Evolutionary conservation across 2,113 vertebrate genomes (phyloP).

Genomic region (Gallinago jamesoni): DNA sequence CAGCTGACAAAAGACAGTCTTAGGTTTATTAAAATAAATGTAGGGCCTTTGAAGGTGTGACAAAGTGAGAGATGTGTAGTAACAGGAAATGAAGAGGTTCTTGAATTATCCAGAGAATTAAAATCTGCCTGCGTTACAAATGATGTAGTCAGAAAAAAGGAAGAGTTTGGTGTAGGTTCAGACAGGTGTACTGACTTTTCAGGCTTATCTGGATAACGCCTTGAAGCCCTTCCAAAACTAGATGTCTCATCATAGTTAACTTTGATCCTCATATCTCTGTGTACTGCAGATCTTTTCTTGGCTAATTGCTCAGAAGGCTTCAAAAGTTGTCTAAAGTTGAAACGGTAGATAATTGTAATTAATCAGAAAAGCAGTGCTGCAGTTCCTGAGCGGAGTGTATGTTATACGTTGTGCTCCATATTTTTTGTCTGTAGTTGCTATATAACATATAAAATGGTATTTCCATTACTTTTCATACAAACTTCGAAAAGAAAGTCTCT

Average conservation of each 20-base stretch:
- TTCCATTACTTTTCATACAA: not conserved
- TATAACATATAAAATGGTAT: not conserved
- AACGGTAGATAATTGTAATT: not conserved
- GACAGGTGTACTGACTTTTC: not conserved
- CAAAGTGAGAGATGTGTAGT: not conserved
- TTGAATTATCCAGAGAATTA: not conserved
- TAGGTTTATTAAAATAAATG: not conserved
- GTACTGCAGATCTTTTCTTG: not conserved
- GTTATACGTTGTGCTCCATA: not conserved
- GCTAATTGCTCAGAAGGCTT: not conserved
- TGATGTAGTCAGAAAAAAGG: not conserved
- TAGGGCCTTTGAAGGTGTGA: not conserved
- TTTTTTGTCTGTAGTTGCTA: not conserved
- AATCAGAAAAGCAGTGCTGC: not conserved
- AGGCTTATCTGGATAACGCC: not conserved
- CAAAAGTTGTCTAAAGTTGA: not conserved
- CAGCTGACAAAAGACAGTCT: not conserved
- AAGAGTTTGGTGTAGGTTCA: not conserved
- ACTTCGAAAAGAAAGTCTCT: not conserved
- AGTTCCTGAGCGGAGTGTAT: not conserved
- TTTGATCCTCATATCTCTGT: not conserved
- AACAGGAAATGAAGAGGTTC: not conserved
- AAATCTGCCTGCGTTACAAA: not conserved
- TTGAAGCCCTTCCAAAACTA: not conserved
- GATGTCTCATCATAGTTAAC: not conserved